Percentiles rank a stretch among this genome's conserved stretches.
These are phyloP conservation scores for Pogonognathellus flavescens DNA, from an alignment of 1,140 invertebrate species.

Conservation along the genomic window DNA sequence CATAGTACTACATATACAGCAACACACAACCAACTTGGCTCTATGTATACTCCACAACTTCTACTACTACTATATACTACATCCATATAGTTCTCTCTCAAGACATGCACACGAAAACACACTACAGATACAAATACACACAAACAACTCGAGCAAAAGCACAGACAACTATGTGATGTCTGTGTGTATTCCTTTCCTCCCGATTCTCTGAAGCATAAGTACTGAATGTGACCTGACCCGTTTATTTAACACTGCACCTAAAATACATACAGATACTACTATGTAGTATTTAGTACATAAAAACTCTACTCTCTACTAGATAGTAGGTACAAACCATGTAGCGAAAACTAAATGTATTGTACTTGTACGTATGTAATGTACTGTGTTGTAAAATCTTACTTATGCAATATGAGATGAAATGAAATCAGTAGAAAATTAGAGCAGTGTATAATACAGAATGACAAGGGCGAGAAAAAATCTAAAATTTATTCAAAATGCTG, in stretches of 20 bases:
- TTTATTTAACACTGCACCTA: conserved; percentile 19
- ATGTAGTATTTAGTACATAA: not conserved
- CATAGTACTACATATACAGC: conserved; percentile 11
- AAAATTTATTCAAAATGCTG: too few relatives aligned
- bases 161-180: too few relatives aligned
- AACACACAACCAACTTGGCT: not conserved
- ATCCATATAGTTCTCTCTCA: not conserved
- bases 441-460: too few relatives aligned
- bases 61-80: not conserved
- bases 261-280: not conserved
- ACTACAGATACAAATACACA: too few relatives aligned
- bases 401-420: too few relatives aligned
- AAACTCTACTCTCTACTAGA: not conserved
- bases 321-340: conserved; percentile 16
- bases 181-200: too few relatives aligned
- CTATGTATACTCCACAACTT: not conserved
- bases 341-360: not conserved
- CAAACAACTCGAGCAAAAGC: too few relatives aligned
- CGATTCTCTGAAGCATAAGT: not conserved
- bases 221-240: conserved; percentile 42
- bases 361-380: too few relatives aligned
- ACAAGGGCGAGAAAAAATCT: too few relatives aligned
- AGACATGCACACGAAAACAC: too few relatives aligned
- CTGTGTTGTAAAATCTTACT: too few relatives aligned
- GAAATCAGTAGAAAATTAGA: too few relatives aligned